Evolutionary conservation across 1,140 invertebrate genomes (phyloP), one percentile per base, ranked within the genome.

Genomic region (Drosophila ogumai): DNA sequence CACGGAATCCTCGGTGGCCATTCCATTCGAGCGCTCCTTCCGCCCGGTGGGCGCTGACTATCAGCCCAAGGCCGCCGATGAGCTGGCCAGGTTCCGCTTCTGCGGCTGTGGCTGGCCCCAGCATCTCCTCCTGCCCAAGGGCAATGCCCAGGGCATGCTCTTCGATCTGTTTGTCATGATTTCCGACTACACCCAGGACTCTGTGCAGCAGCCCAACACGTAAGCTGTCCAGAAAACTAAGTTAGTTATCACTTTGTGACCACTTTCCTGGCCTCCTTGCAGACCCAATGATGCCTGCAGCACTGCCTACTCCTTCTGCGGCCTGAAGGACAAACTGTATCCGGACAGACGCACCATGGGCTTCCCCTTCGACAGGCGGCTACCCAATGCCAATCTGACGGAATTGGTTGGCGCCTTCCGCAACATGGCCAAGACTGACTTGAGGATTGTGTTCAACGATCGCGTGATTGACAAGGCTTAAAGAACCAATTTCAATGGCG

Each of bases 331-430:
- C 80, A 93, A 93, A 40, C 92, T 94, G 59, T 96, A 95, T 91
- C 95, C 95, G 0, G 95, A 96, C 91, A 93, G 91, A 43, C 94
- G 95, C 60, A 84, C 94, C 50, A 96, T 96, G 95, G 96, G 95
- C 55, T 96, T 93, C 91, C 95, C 96, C 31, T 96, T 96, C 93
- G 95, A 96, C 91, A 93, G 95, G 25, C 93, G 94, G 3, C 90
- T 86, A 73, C 94, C 93, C 28, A 95, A 94, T 15, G 91, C 93
- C 32, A 95, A 93, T 49, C 92, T 96, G 32, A 92, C 93, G 22
- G 94, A 95, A 77, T 94, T 96, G 74, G 85, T 72, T 15, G 63
- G 32, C 7, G 85, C 93, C 15, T 92, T 93, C n/a, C 81, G 93
- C 5, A 95, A 95, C 79, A 95, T 95, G 94, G 91, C 91, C 31